Base-by-base conservation (phyloP, 2,888 invertebrate genomes). In the Nomada flava region DNA sequence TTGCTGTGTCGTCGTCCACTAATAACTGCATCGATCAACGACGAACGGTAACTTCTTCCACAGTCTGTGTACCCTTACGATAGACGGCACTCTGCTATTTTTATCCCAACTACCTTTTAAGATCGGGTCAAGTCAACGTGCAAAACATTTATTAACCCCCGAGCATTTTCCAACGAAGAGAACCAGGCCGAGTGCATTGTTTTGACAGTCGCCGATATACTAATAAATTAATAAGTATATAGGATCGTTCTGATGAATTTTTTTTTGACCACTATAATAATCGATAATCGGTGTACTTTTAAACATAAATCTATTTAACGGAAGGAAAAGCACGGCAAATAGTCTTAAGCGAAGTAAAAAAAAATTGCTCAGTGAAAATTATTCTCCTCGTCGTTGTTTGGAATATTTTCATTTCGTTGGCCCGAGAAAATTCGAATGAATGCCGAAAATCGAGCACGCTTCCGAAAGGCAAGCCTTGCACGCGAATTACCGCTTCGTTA, bases 81-180 rank as follows among this genome's bases (percentile, higher is more conserved):
- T 79, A 85, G 79, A 81, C 76, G 76, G 71, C 73, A 85, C 80
- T 77, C 63, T 77, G 72, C 84, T 88, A 90, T 90, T 86, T 89
- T 88, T 88, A 79, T 85, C 73, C 78, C 75, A 67, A 70, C 76
- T 76, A 83, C 83, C 82, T 87, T 85, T 90, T 85, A 84, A 86
- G 86, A 87, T 84, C 84, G 78, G 88, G 85, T 86, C 84, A 87
- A 88, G 85, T 89, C 82, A 85, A 83, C 78, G 73, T 79, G 81
- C 82, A 81, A 89, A 89, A 89, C 79, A 89, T 88, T 88, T 87
- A 87, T 87, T 86, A 88, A 85, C 86, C 80, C 68, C 64, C 64
- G 63, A 50, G 47, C 78, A 18, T 67, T 75, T 78, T 71, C 59
- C 13, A 60, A 20, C 68, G 63, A 67, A 67, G 67, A 74, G 67